Conservation (phyloP, 1,140 invertebrate genomes). For the Hermetia illucens region DNA sequence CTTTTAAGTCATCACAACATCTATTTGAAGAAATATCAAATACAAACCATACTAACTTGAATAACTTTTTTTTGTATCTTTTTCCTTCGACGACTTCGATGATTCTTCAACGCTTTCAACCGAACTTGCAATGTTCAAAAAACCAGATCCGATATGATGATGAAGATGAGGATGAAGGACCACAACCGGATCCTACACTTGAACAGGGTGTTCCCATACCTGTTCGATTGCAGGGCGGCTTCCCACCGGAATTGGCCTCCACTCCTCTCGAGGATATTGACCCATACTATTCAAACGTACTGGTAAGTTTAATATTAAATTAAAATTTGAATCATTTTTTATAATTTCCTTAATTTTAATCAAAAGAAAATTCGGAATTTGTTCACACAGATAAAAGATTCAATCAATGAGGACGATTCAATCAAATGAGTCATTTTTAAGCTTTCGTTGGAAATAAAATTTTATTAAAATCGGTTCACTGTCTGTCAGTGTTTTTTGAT, state of each 20-base stretch:
- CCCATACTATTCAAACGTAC: slow-evolving; percentile 81
- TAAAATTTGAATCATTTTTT: background rate
- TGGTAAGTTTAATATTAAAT: slow-evolving; percentile 48
- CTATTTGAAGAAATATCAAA: too few species aligned
- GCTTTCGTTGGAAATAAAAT: too few species aligned
- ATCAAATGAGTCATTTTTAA: too few species aligned
- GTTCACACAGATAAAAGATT: too few species aligned
- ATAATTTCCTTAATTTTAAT: too few species aligned
- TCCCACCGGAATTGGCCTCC: slow-evolving; percentile 80
- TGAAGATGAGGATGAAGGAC: slow-evolving; percentile 91
- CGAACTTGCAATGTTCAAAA: background rate
- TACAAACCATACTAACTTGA: too few species aligned
- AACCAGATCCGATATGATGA: slow-evolving; percentile 81
- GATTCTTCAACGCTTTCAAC: background rate
- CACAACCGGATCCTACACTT: slow-evolving; percentile 81
- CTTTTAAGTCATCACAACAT: too few species aligned
- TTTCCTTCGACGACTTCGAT: background rate
- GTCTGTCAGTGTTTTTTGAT: too few species aligned
- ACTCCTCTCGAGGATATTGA: slow-evolving; percentile 93
- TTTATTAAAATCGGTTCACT: too few species aligned
- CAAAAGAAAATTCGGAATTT: too few species aligned
- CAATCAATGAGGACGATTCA: too few species aligned
- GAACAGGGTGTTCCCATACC: slow-evolving; percentile 84
- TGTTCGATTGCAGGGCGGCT: slow-evolving; percentile 74
- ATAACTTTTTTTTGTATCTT: slow-evolving; percentile 1